Percentiles rank a stretch among this genome's conserved stretches.
Evolutionary conservation across 2,888 invertebrate genomes (phyloP).

Genomic region (Nomada fabriciana): DNA sequence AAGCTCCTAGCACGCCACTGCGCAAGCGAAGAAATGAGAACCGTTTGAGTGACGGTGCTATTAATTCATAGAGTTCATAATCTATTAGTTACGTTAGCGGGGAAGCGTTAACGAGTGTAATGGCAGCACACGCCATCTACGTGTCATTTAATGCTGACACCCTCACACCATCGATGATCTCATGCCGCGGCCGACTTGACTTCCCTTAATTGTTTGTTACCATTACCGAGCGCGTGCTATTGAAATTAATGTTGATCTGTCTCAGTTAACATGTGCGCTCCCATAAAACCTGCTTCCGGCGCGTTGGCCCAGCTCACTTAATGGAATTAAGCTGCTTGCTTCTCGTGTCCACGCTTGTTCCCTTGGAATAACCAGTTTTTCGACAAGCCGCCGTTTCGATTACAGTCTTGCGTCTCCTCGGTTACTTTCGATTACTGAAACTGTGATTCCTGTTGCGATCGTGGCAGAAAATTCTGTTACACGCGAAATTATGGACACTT

Average conservation of each 20-base stretch:
- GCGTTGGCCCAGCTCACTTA: conserved; percentile 76
- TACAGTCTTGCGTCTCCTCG: not conserved
- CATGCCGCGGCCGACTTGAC: conserved; percentile 80
- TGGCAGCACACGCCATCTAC: conserved; percentile 81
- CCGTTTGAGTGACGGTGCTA: conserved; percentile 76
- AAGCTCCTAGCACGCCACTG: not conserved
- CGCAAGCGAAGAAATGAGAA: conserved; percentile 63
- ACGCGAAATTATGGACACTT: too few relatives aligned
- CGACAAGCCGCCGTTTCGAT: conserved; percentile 11
- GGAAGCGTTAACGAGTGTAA: conserved; percentile 82
- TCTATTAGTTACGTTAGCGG: conserved; percentile 82
- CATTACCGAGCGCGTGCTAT: conserved; percentile 84
- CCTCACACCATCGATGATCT: conserved; percentile 84
- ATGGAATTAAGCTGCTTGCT: conserved; percentile 82
- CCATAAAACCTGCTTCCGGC: conserved; percentile 83
- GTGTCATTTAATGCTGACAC: conserved; percentile 83
- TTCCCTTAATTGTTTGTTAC: conserved; percentile 84
- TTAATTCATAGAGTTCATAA: conserved; percentile 83
- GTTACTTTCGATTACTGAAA: not conserved
- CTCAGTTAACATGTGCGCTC: conserved; percentile 79
- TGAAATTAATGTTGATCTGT: conserved; percentile 84
- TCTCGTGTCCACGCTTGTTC: conserved; percentile 43
- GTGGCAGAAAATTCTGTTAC: too few relatives aligned
- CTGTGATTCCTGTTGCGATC: too few relatives aligned
- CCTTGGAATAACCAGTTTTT: conserved; percentile 53